Conservation (phyloP, 1,140 invertebrate species). For the Venturia canescens region DNA sequence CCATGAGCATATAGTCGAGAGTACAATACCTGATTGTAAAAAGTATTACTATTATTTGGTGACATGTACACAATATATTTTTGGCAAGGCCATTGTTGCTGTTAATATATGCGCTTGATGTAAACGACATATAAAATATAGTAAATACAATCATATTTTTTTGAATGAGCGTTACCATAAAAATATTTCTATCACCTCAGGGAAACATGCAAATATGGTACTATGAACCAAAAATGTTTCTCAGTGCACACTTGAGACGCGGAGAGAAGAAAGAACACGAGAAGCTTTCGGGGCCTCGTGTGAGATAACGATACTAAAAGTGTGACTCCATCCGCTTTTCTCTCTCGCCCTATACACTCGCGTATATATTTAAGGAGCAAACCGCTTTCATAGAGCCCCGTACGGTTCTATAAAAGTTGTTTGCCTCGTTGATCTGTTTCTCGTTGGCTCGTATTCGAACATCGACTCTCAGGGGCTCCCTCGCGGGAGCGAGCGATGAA, state of each 20-base stretch:
- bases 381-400: neutral
- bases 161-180: no score
- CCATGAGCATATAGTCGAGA: no score
- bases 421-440: neutral
- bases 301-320: conserved; percentile 28
- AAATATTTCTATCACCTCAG: no score
- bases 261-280: neutral
- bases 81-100: no score
- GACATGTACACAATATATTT: no score
- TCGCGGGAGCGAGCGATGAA: neutral
- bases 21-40: no score
- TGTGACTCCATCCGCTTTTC: conserved; percentile 11
- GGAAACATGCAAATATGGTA: no score
- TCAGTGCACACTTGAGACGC: conserved; percentile 5
- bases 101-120: no score
- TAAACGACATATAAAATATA: no score
- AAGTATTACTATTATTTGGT: no score
- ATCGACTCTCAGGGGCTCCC: neutral
- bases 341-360: neutral
- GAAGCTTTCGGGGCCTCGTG: neutral
- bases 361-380: neutral
- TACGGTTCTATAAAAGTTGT: conserved; percentile 3
- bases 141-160: no score
- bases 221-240: no score
- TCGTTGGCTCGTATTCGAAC: neutral